Evolutionary conservation across 2,113 vertebrate species (phyloP).

Genomic region (Periophthalmodon schlosseri): DNA sequence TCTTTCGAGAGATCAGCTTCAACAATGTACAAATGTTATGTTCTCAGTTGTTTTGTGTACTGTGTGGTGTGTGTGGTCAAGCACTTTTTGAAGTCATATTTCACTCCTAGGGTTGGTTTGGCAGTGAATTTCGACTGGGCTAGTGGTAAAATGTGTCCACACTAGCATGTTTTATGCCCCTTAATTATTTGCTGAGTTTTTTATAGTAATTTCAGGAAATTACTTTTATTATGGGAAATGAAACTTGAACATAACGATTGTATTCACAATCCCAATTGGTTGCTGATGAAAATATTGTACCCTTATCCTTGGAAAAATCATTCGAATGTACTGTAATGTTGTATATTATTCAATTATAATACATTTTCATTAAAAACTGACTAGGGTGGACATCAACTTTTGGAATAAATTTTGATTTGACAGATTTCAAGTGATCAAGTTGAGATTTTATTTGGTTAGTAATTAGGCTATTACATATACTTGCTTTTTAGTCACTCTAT

Average conservation of each 20-base stretch:
- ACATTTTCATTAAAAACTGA: neutral
- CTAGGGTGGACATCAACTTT: neutral
- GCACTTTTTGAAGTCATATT: conserved; percentile 54
- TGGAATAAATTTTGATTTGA: neutral
- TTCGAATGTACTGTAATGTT: conserved; percentile 1
- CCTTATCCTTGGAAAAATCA: neutral
- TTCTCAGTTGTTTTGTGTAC: conserved; percentile 11
- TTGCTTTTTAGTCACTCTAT: neutral
- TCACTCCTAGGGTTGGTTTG: conserved; percentile 3
- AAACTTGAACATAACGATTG: conserved; percentile 5
- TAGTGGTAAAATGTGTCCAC: neutral
- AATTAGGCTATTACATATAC: neutral
- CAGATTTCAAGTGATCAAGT: neutral
- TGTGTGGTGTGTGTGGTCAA: conserved; percentile 52
- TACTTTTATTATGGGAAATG: neutral
- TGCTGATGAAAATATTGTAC: neutral
- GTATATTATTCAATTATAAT: neutral
- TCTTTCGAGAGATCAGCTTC: conserved; percentile 69
- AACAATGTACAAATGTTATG: conserved; percentile 50
- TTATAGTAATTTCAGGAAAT: neutral
- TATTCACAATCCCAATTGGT: neutral
- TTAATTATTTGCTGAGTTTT: conserved; percentile 4
- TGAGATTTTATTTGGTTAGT: neutral
- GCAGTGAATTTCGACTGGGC: neutral
- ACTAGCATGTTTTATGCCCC: neutral